Conservation (phyloP, 2,888 invertebrate genomes). For the Megalurothrips usitatus region DNA sequence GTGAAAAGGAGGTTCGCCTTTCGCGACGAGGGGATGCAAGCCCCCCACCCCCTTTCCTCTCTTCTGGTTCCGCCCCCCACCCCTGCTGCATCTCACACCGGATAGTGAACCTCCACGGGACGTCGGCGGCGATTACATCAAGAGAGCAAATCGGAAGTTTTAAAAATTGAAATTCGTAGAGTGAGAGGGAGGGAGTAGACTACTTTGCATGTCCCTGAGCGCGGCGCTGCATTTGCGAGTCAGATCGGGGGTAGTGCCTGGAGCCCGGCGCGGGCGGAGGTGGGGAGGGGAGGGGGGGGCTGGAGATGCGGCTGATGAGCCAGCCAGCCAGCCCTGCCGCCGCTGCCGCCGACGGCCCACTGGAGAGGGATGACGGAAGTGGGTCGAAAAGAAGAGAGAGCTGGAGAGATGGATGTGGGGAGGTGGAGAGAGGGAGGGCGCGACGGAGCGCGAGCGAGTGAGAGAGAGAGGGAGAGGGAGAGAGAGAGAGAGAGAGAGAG, state of each 20-base stretch:
- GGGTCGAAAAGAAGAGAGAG: neutral
- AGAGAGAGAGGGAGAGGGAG: constrained; percentile 28
- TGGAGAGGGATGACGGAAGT: neutral
- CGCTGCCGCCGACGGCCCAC: neutral
- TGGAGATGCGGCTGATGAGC: neutral
- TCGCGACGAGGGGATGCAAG: too few relatives aligned
- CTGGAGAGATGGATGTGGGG: constrained; percentile 26
- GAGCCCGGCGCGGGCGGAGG: neutral
- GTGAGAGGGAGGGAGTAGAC: constrained; percentile 24
- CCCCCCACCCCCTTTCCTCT: too few relatives aligned
- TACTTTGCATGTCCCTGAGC: constrained; percentile 19
- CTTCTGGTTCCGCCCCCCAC: neutral
- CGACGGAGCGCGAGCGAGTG: neutral
- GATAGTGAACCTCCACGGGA: too few relatives aligned
- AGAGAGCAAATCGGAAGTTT: neutral
- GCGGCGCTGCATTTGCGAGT: constrained; percentile 10
- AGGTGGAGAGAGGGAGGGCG: constrained; percentile 14
- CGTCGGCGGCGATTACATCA: neutral
- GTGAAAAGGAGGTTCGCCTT: too few relatives aligned
- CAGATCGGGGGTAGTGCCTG: neutral
- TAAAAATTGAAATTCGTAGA: neutral
- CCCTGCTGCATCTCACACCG: neutral
- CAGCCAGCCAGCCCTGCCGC: neutral
- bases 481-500: constrained; percentile 34
- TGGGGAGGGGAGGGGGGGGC: neutral